Conservation (phyloP, 1,140 invertebrate genomes). For the Hyphantria cunea region DNA sequence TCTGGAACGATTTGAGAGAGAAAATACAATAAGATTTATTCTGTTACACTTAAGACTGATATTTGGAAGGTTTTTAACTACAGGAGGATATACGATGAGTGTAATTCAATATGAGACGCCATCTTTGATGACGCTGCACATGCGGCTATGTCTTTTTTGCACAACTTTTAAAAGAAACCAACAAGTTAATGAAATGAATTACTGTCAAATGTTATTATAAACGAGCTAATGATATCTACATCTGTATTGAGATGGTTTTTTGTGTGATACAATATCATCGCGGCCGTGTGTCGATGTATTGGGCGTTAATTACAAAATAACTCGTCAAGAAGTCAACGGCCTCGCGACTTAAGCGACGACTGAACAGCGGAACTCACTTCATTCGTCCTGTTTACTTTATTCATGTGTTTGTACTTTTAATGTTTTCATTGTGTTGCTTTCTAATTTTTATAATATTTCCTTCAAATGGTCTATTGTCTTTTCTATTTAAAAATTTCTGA, state of each 20-base stretch:
- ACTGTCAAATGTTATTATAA: constrained; percentile 39
- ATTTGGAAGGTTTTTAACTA: constrained; percentile 11
- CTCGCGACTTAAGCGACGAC: constrained; percentile 32
- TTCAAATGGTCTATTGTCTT: neutral
- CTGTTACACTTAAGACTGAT: too few relatives aligned
- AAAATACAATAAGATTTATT: too few relatives aligned
- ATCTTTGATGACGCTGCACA: constrained; percentile 36
- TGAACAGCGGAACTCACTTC: constrained; percentile 27
- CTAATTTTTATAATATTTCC: constrained; percentile 8
- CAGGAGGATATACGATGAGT: neutral
- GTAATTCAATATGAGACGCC: constrained; percentile 42
- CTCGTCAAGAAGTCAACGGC: constrained; percentile 47
- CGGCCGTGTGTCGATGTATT: constrained; percentile 36
- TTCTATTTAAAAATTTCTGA: neutral
- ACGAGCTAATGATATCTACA: constrained; percentile 47
- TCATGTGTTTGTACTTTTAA: constrained; percentile 22
- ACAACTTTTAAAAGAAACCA: constrained; percentile 30
- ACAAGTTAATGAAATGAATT: constrained; percentile 36
- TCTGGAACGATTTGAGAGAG: too few relatives aligned
- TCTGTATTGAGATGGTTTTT: constrained; percentile 39
- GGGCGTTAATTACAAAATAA: constrained; percentile 57
- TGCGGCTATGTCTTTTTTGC: constrained; percentile 31
- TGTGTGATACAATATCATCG: constrained; percentile 36
- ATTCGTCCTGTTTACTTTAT: constrained; percentile 23
- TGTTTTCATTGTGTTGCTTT: constrained; percentile 14